These are phyloP conservation scores for Paracanthobrama guichenoti DNA, from an alignment of 2,113 vertebrate species.

Conservation along the genomic window DNA sequence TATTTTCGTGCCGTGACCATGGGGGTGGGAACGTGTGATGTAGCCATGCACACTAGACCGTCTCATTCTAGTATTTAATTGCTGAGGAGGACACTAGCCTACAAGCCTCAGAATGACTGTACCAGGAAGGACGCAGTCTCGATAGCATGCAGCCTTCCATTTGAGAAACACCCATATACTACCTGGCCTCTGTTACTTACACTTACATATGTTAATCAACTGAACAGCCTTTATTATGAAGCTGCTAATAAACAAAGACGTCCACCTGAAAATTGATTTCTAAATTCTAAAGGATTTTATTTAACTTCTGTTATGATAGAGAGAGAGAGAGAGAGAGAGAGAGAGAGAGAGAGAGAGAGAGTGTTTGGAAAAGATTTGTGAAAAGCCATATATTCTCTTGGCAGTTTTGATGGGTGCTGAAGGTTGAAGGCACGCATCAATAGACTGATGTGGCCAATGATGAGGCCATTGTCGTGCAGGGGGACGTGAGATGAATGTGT, in stretches of 20 bases:
- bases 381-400: constrained; percentile 14
- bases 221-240: not conserved
- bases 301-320: not conserved
- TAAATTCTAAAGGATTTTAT: not conserved
- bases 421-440: constrained; percentile 44
- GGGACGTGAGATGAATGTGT: constrained; percentile 68
- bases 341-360: not conserved
- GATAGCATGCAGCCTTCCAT: too few relatives aligned
- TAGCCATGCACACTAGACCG: too few relatives aligned
- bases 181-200: too few relatives aligned
- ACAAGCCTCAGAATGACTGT: too few relatives aligned
- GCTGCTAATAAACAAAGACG: not conserved
- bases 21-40: too few relatives aligned
- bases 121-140: too few relatives aligned
- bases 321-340: not conserved
- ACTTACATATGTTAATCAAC: not conserved
- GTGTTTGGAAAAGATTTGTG: constrained; percentile 2
- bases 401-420: constrained; percentile 25
- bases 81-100: too few relatives aligned
- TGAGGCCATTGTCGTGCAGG: constrained; percentile 65
- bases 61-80: too few relatives aligned
- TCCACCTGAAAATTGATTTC: not conserved
- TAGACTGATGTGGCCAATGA: constrained; percentile 68
- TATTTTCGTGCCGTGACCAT: too few relatives aligned
- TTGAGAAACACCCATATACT: too few relatives aligned